These are phyloP conservation scores for Malurus alboscapulatus DNA, from an alignment of 2,113 vertebrate genomes.

Conservation along the genomic window DNA sequence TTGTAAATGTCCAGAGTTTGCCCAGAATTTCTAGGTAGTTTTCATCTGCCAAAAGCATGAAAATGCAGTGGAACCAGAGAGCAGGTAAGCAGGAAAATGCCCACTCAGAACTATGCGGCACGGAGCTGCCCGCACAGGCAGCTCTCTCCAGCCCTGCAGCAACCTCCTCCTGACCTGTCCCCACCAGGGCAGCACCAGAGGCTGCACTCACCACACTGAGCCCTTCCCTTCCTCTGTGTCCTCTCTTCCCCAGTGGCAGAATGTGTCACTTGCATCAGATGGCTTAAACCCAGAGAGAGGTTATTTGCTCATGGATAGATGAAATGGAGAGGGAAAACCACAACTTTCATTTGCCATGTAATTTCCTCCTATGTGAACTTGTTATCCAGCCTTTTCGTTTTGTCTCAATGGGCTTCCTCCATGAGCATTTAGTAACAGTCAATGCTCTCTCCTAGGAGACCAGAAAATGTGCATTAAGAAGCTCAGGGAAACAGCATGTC, in stretches of 20 bases:
- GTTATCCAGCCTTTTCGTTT: neutral
- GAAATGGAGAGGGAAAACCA: neutral
- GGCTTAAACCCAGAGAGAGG: neutral
- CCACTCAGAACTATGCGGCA: neutral
- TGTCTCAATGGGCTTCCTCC: neutral
- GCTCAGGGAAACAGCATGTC: neutral
- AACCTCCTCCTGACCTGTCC: neutral
- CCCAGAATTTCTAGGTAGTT: neutral
- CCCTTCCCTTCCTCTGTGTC: neutral
- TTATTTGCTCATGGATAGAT: neutral
- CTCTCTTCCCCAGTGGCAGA: neutral
- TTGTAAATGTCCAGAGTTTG: neutral
- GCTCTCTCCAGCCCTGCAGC: neutral
- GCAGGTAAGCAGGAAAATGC: neutral
- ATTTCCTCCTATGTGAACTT: neutral
- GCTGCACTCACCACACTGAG: rapidly evolving
- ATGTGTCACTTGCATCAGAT: too few relatives aligned
- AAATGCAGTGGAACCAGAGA: neutral
- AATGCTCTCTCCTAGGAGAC: neutral
- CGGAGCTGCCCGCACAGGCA: neutral
- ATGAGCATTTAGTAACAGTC: neutral
- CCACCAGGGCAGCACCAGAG: rapidly evolving
- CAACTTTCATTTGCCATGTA: neutral
- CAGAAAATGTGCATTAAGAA: neutral
- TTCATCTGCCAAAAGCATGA: neutral